These are phyloP conservation scores for Mesorhabditis belari DNA, from an alignment of 2,888 invertebrate genomes.

Conservation along the genomic window DNA sequence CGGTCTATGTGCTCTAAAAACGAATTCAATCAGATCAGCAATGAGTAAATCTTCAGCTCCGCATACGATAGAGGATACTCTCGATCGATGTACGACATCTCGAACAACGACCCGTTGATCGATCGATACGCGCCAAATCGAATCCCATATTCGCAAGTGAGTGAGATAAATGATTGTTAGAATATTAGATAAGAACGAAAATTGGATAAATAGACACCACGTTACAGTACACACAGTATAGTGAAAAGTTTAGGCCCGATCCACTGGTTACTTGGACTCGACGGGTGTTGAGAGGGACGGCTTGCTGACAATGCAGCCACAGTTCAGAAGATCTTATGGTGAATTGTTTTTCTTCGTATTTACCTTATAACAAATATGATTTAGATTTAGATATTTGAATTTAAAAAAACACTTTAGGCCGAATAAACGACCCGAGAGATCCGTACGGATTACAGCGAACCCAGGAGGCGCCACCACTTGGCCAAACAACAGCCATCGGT, in stretches of 20 bases:
- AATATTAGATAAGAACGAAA: no score
- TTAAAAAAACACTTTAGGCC: background rate
- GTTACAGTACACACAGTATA: no score
- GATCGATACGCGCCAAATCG: background rate
- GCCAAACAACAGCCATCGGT: no score
- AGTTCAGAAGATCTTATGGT: background rate
- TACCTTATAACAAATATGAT: background rate
- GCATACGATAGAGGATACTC: background rate
- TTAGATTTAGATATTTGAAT: background rate
- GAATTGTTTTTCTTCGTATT: background rate
- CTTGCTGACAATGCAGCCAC: background rate
- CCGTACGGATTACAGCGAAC: background rate
- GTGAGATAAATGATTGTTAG: no score
- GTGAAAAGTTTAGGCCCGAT: no score
- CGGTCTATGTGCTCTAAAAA: no score
- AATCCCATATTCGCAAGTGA: background rate
- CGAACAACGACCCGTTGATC: background rate
- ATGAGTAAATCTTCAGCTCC: background rate
- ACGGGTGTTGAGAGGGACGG: background rate
- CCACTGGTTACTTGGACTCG: background rate
- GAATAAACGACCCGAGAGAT: background rate
- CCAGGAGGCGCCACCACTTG: background rate
- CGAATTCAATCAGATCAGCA: no score
- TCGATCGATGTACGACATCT: constrained; percentile 4
- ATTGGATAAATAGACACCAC: no score